Evolutionary conservation across 37 sponge, comb jelly and placozoan genomes (phyloP).

Genomic region (Hexactinellida sp.): DNA sequence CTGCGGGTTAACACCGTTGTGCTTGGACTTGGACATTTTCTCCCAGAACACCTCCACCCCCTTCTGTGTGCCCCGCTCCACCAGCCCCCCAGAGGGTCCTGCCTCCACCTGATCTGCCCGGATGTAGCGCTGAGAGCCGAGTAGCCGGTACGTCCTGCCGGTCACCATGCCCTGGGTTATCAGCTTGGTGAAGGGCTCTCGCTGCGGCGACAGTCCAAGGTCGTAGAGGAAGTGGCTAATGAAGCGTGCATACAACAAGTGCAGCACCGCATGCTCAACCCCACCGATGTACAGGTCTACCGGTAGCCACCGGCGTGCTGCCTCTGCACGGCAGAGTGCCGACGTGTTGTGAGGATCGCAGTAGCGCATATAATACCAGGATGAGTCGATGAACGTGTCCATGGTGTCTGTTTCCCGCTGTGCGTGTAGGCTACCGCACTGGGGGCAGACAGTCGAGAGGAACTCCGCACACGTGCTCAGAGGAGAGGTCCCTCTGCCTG

Average conservation of each 20-base stretch:
- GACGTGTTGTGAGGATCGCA: slow-evolving; percentile 10
- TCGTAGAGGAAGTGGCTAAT: slow-evolving; percentile 20
- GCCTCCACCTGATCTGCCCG: slow-evolving; percentile 31
- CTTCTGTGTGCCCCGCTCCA: slow-evolving; percentile 11
- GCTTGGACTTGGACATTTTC: slow-evolving; percentile 27
- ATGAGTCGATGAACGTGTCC: slow-evolving; percentile 29
- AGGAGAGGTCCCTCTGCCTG: not conserved
- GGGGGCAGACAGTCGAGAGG: not conserved
- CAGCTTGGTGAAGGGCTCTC: slow-evolving; percentile 19
- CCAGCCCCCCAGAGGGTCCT: not conserved
- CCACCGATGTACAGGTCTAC: slow-evolving; percentile 28
- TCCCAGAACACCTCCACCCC: slow-evolving; percentile 39
- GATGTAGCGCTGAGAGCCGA: slow-evolving; percentile 34
- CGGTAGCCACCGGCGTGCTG: slow-evolving; percentile 6
- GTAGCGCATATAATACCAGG: slow-evolving; percentile 28
- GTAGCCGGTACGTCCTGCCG: slow-evolving; percentile 18
- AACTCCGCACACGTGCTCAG: not conserved
- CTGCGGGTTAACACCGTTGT: slow-evolving; percentile 24
- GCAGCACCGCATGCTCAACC: slow-evolving; percentile 27
- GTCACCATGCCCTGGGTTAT: slow-evolving; percentile 25
- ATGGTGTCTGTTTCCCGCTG: slow-evolving; percentile 32
- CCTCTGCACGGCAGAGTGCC: not conserved
- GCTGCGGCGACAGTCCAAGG: not conserved
- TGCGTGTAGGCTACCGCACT: slow-evolving; percentile 19
- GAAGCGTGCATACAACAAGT: slow-evolving; percentile 29